Conservation (phyloP, 2,113 vertebrate genomes). For the Bombycilla garrulus region DNA sequence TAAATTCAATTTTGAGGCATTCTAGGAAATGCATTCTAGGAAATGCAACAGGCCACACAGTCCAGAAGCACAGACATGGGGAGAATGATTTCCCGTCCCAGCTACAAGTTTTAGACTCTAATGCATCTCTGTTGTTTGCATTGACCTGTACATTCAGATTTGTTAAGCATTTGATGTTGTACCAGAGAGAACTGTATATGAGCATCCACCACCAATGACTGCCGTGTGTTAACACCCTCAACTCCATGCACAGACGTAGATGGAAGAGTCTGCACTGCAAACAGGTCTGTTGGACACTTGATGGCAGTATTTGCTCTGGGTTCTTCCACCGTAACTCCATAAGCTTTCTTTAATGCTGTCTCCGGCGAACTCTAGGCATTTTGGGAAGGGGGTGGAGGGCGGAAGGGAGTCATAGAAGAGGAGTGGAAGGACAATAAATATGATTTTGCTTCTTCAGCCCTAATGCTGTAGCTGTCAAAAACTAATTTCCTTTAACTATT, state of each 20-base stretch:
- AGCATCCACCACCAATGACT: background rate
- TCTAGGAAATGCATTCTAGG: background rate
- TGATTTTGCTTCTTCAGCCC: background rate
- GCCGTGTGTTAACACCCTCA: background rate
- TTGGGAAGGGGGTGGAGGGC: fast-evolving
- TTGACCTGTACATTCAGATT: background rate
- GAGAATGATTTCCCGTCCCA: background rate
- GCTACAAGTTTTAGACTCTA: background rate
- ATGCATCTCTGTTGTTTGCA: background rate
- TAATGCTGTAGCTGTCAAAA: background rate
- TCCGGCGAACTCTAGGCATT: background rate
- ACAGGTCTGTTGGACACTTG: constrained; percentile 25
- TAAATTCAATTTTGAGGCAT: background rate
- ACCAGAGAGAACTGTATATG: fast-evolving
- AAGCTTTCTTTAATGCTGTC: too few species aligned
- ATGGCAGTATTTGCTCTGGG: constrained; percentile 61
- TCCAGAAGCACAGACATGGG: background rate
- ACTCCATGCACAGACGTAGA: fast-evolving
- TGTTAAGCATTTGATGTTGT: background rate
- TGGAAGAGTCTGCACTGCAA: background rate
- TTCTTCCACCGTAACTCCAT: background rate
- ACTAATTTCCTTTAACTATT: background rate
- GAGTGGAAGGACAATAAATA: background rate
- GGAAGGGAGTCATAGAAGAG: background rate
- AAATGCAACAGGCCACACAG: background rate